Base-by-base conservation (phyloP, 1,140 invertebrate genomes). In the Nomia melanderi region DNA sequence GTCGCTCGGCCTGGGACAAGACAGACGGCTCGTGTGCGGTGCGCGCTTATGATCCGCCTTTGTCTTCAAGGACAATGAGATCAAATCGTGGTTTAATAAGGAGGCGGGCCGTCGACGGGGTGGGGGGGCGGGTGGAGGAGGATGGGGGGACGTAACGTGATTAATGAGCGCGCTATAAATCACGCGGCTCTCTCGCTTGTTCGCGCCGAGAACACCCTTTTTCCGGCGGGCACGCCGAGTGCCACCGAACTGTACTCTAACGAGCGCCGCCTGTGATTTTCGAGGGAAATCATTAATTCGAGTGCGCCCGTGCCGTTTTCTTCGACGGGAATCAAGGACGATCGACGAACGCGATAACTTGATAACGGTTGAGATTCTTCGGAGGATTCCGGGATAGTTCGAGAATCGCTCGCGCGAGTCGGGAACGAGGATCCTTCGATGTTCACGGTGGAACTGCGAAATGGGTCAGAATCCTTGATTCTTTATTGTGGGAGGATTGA, bases 81-180 rank as follows among this genome's bases (percentile, higher is more conserved):
- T 75, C 64, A 66, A 83, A 84, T 77, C 78, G 82, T 53, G 77
- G 69, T 75, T 84, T 84, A 81, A 84, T 83, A 84, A 84, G 78
- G 73, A 83, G 77, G 36, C 53, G 70, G 50, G n/a, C n/a, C n/a
- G 33, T 36, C 8, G 3, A 36, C 3, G 8, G 20, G 69, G 31
- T 33, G 11, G 39, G 41, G 57, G n/a, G n/a, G n/a, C n/a, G n/a
- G n/a, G n/a, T n/a, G n/a, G 31, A 20, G 47, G n/a, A 50, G 20
- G 47, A 17, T 20, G 20, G 20, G 62, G 41, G 59, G 76, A 69
- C 63, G 77, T 75, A 83, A 83, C 71, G 73, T 80, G 81, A 84
- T 84, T 84, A 84, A 84, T 67, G 81, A 83, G 66, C 77, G 50
- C 81, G 73, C 82, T 77, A 80, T 84, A 83, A 84, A 84, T 84